A percentile compares a stretch with the other conserved stretches of the same genome.
Evolutionary conservation across 2,888 invertebrate species (phyloP).

Genomic region (Hololepta plana): DNA sequence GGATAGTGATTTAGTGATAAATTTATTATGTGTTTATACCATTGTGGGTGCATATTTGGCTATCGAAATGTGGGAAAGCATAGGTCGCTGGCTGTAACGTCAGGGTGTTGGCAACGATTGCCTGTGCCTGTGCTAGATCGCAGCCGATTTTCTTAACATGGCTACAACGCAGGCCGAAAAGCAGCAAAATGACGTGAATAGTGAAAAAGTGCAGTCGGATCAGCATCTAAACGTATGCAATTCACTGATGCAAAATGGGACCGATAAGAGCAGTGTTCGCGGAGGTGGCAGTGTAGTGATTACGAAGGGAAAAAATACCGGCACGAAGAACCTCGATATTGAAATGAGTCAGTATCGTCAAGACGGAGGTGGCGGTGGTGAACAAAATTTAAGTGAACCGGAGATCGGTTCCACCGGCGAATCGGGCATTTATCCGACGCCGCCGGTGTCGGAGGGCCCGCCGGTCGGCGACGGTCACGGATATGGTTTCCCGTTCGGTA

Average conservation of each 20-base stretch:
- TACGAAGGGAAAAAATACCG: constrained; percentile 47
- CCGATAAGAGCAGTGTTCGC: constrained; percentile 51
- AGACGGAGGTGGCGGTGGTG: constrained; percentile 34
- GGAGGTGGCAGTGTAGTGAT: constrained; percentile 46
- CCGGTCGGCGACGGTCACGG: constrained; percentile 26
- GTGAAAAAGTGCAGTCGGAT: constrained; percentile 43
- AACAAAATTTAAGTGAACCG: constrained; percentile 14
- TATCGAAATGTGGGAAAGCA: constrained; percentile 27
- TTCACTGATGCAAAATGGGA: constrained; percentile 56
- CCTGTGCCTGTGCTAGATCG: constrained; percentile 30
- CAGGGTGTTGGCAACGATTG: constrained; percentile 43
- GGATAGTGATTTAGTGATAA: constrained; percentile 23
- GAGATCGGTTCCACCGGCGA: constrained; percentile 15
- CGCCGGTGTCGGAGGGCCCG: constrained; percentile 11
- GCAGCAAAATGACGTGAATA: constrained; percentile 59
- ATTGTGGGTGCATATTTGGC: constrained; percentile 23
- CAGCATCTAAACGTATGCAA: constrained; percentile 51
- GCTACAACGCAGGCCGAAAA: constrained; percentile 74
- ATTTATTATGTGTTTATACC: constrained; percentile 31
- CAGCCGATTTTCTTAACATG: constrained; percentile 43
- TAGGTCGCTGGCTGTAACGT: constrained; percentile 27
- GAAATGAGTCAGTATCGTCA: constrained; percentile 58
- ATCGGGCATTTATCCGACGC: constrained; percentile 22
- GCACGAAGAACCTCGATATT: constrained; percentile 28
- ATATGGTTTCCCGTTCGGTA: constrained; percentile 20